A percentile compares a stretch with the other conserved stretches of the same genome.
These are phyloP conservation scores for Zygaena filipendulae DNA, from an alignment of 2,888 invertebrate genomes.

Conservation along the genomic window DNA sequence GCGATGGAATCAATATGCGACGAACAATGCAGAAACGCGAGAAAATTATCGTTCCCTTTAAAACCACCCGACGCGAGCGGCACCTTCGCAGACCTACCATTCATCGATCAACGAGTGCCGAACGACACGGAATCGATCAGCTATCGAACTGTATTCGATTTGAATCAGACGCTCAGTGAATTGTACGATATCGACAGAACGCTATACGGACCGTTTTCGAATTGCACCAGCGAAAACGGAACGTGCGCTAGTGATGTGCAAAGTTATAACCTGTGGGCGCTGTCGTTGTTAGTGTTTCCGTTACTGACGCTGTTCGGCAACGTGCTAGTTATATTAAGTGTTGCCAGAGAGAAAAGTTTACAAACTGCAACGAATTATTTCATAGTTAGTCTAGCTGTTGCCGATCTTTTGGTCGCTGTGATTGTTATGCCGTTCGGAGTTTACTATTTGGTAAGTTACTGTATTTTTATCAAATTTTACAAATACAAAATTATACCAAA, in stretches of 20 bases:
- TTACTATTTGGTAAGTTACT: conserved; percentile 97
- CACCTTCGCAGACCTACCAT: conserved; percentile 3
- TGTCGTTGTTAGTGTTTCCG: conserved; percentile 90
- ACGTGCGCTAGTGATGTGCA: conserved; percentile 41
- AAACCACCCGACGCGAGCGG: conserved; percentile 24
- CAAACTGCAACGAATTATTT: conserved; percentile 99
- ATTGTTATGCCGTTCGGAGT: conserved; percentile 99
- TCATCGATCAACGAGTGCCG: conserved; percentile 4
- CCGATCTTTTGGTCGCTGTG: conserved; percentile 96
- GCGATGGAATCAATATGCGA: too few species aligned
- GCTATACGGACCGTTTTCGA: conserved; percentile 29
- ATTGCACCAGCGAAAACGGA: conserved; percentile 41
- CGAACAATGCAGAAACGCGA: conserved; percentile 34
- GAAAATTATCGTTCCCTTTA: conserved; percentile 29
- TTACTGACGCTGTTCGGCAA: conserved; percentile 96
- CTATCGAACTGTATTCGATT: conserved; percentile 24
- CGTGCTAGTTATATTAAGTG: conserved; percentile 94
- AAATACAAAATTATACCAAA: too few species aligned
- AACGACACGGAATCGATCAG: conserved; percentile 22
- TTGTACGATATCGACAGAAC: conserved; percentile 23
- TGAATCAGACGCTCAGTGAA: conserved; percentile 34
- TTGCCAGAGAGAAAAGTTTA: conserved; percentile 87
- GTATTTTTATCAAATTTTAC: too few species aligned
- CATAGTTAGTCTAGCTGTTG: conserved; percentile 96
- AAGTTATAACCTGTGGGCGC: conserved; percentile 84